Base-by-base conservation (phyloP, 2,888 invertebrate species). In the Platycheirus albimanus region DNA sequence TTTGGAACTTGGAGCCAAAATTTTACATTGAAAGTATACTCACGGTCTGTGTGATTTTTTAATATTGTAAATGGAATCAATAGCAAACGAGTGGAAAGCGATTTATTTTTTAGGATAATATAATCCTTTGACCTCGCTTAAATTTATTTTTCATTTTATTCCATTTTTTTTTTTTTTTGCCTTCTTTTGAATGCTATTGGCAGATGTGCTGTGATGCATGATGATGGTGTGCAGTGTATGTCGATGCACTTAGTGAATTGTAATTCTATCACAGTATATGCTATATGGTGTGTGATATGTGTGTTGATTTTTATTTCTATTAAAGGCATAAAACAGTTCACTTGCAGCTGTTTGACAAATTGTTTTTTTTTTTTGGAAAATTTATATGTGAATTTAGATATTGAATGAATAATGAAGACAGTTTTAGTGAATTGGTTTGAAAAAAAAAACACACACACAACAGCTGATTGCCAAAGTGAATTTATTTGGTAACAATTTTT, bases 61-160 rank as follows among this genome's bases (percentile, higher is more conserved):
- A 83, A 83, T 83, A 83, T 74, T 58, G 72, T 69, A 83, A 83
- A 69, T 83, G 83, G 83, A 83, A 67, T 63, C 66, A 66, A 54
- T 47, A 33, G 52, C 28, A 52, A 67, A 28, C 58, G 67, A 63
- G 52, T 30, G 30, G 30, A 38, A 51, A 61, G 45, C 36, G 78
- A 20, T 47, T 52, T 72, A 49, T 63, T 51, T 63, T 69, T 74
- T 54, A 58, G 66, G 51, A 67, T 66, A 81, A 61, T 71, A 61
- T 49, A 71, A 76, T 76, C 76, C 71, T 81, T 81, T 81, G 81
- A 76, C 76, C 81, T 61, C 41, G 38, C 19, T 54, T 56, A 7
- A 15, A 56, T 75, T 41, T 52, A 56, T 75, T 41, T 52, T 56
- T n/a, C n/a, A n/a, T n/a, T n/a, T 19, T 38, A 36, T 41, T 41